phyloP scores from a whole-genome alignment of 2,888 invertebrate genomes.

The Anarsia innoxiella region DNA sequence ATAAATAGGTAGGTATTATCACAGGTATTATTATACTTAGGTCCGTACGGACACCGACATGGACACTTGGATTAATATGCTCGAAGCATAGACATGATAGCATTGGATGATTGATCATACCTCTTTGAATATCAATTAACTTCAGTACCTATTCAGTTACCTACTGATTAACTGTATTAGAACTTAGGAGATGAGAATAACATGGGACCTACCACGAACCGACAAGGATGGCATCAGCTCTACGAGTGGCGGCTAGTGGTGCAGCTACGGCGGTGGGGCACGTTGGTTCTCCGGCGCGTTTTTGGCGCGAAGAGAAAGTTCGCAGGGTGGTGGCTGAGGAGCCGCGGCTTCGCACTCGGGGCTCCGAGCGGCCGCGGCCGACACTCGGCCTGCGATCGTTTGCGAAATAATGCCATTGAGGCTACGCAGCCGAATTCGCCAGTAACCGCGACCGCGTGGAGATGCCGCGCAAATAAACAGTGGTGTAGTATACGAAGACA shows the following conservation, averaged over 20 bases:
- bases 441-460: slow-evolving; percentile 53
- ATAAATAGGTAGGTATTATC: too few species aligned
- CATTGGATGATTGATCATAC: too few species aligned
- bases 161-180: too few species aligned
- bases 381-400: slow-evolving; percentile 61
- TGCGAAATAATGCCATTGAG: slow-evolving; percentile 67
- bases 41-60: too few species aligned
- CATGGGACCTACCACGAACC: too few species aligned
- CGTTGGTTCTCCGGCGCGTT: slow-evolving; percentile 24
- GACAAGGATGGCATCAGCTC: too few species aligned
- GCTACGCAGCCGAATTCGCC: slow-evolving; percentile 50
- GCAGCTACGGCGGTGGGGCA: slow-evolving; percentile 10
- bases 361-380: slow-evolving; percentile 66
- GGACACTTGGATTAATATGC: too few species aligned
- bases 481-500: slow-evolving; percentile 33
- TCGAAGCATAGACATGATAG: too few species aligned
- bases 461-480: slow-evolving; percentile 66
- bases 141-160: too few species aligned
- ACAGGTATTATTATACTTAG: too few species aligned
- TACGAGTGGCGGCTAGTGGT: slow-evolving; percentile 4
- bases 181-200: too few species aligned
- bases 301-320: slow-evolving; percentile 65
- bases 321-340: slow-evolving; percentile 61
- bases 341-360: slow-evolving; percentile 48
- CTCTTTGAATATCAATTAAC: too few species aligned